Evolutionary conservation across 2,888 invertebrate genomes (phyloP), one percentile per base, ranked within the genome.

Genomic region (Lamproptera curius): DNA sequence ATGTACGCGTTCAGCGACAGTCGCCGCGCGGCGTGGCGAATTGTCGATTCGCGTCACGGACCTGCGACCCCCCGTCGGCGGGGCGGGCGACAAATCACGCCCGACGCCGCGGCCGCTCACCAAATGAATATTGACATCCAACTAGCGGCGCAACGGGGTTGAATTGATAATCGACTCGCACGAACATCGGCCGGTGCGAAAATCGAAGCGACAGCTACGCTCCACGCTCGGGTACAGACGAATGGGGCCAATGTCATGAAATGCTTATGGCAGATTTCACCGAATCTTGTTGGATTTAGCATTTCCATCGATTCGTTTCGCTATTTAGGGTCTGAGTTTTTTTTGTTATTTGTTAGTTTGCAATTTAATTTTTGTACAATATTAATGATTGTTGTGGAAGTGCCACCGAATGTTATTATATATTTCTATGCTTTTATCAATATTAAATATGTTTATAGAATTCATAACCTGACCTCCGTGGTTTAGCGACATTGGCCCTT

Each of bases 121-220:
- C 79, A 82, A 85, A 86, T 86, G 80, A 85, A 84, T 86, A 86
- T 85, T 86, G 86, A 86, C 86, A 82, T 73, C 79, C 72, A 69
- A 73, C 72, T 76, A 76, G 74, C 67, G 55, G 62, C 46, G 67
- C 77, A 73, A n/a, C n/a, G 70, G 76, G 75, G 70, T 74, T 76
- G 84, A 85, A 85, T 84, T 79, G 76, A 76, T 84, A 84, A 84
- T 78, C 65, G 70, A 59, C 57, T 61, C 53, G 48, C 51, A 3
- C 20, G n/a, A n/a, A n/a, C n/a, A n/a, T 20, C 31, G n/a, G 42
- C 49, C 54, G 58, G 62, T 53, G 49, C 44, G 36, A 41, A 50
- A 50, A 45, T 53, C 31, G 41, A 44, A 36, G 37, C 38, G 46
- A 37, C 42, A 42, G 35, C 42, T 23, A 20, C 35, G 23, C 35